phyloP scores from a whole-genome alignment of 2,113 vertebrate genomes.

The Emydocephalus ijimae region DNA sequence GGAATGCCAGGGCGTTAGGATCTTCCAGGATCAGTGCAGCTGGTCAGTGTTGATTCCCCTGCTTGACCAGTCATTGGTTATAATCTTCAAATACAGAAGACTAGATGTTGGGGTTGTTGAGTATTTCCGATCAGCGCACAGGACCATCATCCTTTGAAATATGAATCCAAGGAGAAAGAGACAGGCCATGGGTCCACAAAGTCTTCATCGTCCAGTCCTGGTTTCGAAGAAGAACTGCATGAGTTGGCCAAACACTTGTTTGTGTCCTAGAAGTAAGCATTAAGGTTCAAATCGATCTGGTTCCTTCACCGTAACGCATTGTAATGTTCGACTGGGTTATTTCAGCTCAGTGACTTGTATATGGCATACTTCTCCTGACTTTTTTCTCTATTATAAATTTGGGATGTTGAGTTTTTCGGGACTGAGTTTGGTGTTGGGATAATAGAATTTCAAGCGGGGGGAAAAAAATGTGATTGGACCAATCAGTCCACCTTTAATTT shows the following conservation, averaged over 20 bases:
- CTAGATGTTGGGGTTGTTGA: not conserved
- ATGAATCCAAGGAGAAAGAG: constrained; percentile 7
- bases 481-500: not conserved
- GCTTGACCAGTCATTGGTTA: constrained; percentile 7
- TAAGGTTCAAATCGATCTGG: not conserved
- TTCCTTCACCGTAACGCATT: constrained; percentile 7
- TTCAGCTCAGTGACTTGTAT: constrained; percentile 18
- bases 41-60: not conserved
- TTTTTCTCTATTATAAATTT: not conserved
- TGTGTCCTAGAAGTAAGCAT: not conserved
- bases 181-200: not conserved
- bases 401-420: not conserved
- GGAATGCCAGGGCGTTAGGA: constrained; percentile 24
- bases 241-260: rapidly evolving
- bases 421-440: not conserved
- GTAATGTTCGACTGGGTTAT: not conserved
- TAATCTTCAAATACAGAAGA: constrained; percentile 5
- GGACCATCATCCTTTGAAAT: not conserved
- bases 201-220: not conserved
- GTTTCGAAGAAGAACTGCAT: not conserved
- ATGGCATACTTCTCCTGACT: not conserved
- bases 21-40: constrained; percentile 11
- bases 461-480: constrained; percentile 16
- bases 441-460: not conserved
- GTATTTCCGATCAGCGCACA: not conserved